Evolutionary conservation across 2,113 vertebrate species (phyloP).

Genomic region (Carettochelys insculpta): DNA sequence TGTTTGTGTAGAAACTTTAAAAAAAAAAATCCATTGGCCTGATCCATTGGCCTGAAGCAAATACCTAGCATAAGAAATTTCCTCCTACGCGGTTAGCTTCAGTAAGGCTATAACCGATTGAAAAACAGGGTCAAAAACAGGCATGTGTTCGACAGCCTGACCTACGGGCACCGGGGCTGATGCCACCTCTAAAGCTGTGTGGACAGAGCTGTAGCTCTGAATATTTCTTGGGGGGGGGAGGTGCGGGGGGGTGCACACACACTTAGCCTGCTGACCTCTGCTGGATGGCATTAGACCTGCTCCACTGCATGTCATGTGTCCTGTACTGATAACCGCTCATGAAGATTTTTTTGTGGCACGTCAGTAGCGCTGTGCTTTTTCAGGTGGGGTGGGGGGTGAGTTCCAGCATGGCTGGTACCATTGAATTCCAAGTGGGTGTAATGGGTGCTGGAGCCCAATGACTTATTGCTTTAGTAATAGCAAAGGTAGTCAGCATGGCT

Average conservation of each 20-base stretch:
- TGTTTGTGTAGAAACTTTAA: neutral
- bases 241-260: too few species aligned
- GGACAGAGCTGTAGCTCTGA: too few species aligned
- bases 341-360: neutral
- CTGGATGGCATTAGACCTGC: neutral
- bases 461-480: neutral
- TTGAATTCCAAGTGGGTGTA: neutral
- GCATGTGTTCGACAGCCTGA: neutral
- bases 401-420: neutral
- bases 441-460: neutral
- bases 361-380: neutral
- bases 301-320: neutral
- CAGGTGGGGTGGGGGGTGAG: neutral
- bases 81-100: neutral
- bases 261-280: neutral
- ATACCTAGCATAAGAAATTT: neutral
- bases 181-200: neutral
- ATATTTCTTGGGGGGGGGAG: too few species aligned
- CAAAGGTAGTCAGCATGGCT: neutral
- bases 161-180: neutral
- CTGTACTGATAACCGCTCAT: neutral
- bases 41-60: neutral
- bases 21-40: neutral
- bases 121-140: neutral
- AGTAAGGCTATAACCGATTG: neutral